These are phyloP conservation scores for Ceyx margarethae DNA, from an alignment of 2,113 vertebrate species.

Conservation along the genomic window DNA sequence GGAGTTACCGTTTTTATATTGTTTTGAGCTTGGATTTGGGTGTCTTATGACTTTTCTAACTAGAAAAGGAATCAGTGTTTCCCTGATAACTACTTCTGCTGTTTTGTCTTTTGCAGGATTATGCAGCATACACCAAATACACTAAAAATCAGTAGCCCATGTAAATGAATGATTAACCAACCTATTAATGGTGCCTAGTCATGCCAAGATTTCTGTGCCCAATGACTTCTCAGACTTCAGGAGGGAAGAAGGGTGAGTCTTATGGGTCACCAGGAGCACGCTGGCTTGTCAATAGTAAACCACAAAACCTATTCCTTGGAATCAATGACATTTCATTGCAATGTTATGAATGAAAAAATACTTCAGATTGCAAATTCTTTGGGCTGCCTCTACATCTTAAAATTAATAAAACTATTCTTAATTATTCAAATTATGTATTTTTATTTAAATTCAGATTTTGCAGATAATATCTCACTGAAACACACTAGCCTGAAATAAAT, in stretches of 20 bases:
- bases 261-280: neutral
- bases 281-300: neutral
- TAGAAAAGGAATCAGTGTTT: neutral
- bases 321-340: neutral
- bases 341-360: neutral
- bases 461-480: neutral
- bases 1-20: neutral
- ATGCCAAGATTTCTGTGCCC: neutral
- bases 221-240: neutral
- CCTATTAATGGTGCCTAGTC: neutral
- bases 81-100: neutral
- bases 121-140: neutral
- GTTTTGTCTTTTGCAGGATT: neutral
- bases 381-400: neutral
- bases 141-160: neutral
- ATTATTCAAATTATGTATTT: neutral
- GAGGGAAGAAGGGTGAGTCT: neutral
- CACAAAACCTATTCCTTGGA: neutral
- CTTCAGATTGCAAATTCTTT: neutral
- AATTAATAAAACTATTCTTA: neutral
- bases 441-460: neutral
- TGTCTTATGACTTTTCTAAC: neutral
- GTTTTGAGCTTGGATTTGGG: neutral
- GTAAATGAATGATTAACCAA: neutral
- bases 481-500: neutral